Evolutionary conservation across 1,140 invertebrate species (phyloP).

Genomic region (Mesaphorura yosii): DNA sequence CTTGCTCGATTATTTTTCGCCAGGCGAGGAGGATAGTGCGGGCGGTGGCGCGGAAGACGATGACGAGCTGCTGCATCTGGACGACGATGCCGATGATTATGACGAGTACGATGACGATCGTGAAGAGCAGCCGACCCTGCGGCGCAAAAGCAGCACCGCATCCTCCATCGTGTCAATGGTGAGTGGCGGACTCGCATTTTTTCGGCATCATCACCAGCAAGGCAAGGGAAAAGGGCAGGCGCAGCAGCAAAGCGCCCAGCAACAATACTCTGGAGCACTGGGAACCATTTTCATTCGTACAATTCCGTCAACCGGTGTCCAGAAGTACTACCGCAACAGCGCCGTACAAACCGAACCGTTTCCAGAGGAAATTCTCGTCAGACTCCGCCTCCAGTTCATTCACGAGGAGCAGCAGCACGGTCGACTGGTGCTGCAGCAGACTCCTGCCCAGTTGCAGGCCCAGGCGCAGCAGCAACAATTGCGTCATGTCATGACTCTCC

Average conservation of each 20-base stretch:
- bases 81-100: conserved; percentile 23
- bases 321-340: conserved; percentile 8
- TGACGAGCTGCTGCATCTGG: conserved; percentile 4
- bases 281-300: too few relatives aligned
- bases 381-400: conserved; percentile 17
- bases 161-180: conserved; percentile 25
- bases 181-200: conserved; percentile 15
- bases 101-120: conserved; percentile 27
- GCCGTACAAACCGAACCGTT: conserved; percentile 30
- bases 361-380: conserved; percentile 23
- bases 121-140: conserved; percentile 25
- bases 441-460: neutral
- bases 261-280: too few relatives aligned
- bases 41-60: conserved; percentile 5
- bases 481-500: neutral
- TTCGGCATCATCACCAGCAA: too few relatives aligned
- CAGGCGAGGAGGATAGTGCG: too few relatives aligned
- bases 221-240: too few relatives aligned
- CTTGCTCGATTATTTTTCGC: conserved; percentile 2
- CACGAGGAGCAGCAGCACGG: conserved; percentile 35
- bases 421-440: neutral
- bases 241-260: too few relatives aligned
- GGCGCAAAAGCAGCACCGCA: conserved; percentile 21
- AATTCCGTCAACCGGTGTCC: neutral
- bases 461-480: conserved; percentile 2